These are phyloP conservation scores for Diploscapter pachys DNA, from an alignment of 1,140 invertebrate genomes.

Conservation along the genomic window DNA sequence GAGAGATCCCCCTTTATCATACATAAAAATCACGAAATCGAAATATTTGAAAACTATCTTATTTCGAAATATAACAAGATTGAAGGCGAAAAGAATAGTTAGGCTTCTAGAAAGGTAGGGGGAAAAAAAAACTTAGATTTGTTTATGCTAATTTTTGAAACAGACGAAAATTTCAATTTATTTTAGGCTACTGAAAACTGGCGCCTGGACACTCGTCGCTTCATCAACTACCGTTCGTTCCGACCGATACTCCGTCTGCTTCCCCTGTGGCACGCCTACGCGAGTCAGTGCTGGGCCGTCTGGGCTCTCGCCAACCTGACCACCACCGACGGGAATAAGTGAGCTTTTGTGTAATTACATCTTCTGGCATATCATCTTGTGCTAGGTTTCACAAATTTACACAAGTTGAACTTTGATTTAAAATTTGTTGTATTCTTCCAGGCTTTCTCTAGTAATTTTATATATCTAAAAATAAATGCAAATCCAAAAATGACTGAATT, in stretches of 20 bases:
- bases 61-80: no score
- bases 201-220: constrained; percentile 79
- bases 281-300: constrained; percentile 50
- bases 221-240: constrained; percentile 84
- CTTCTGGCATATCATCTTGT: constrained; percentile 1
- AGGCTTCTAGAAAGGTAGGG: no score
- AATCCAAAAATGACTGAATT: neutral
- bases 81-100: no score
- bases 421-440: no score
- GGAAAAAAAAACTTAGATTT: no score
- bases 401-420: no score
- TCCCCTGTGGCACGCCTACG: constrained; percentile 46
- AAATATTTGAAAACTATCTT: no score
- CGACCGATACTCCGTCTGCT: constrained; percentile 49
- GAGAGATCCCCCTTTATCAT: no score
- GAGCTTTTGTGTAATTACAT: constrained; percentile 75
- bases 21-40: no score
- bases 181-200: constrained; percentile 76
- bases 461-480: constrained; percentile 1
- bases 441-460: neutral
- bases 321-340: constrained; percentile 71
- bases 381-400: no score
- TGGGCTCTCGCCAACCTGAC: constrained; percentile 96
- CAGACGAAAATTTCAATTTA: neutral
- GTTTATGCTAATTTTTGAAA: no score